Evolutionary conservation across 2,113 vertebrate genomes (phyloP), one percentile per base, ranked within the genome.

Genomic region (Vicugna pacos): DNA sequence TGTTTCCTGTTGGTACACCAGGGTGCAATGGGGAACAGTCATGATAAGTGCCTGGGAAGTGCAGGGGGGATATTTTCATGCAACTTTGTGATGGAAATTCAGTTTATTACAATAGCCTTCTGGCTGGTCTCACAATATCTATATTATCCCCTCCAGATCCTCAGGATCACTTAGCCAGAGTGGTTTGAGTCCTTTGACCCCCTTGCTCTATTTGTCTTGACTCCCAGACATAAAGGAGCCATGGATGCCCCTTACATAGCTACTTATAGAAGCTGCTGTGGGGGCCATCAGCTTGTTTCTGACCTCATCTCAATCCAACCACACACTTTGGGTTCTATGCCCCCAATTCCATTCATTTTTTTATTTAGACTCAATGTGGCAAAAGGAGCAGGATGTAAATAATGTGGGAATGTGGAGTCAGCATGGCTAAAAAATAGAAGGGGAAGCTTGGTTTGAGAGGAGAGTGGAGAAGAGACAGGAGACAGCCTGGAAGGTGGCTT

Each of bases 261-360:
- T 86, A 46, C 20, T 90, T 46, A 73, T 3, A 70, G 67, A 64
- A 58, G 58, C 22, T 87, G 14, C 48, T 32, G 26, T 19, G 81
- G 58, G 48, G 56, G 48, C 30, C 60, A 58, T 89, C 15, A 5
- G 72, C n/a, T 97, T 60, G 2, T 75, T 95, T 95, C 84, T 79
- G 60, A 95, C 17, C 4, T 14, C 35, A 92, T 83, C 42, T 95
- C 72, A 19, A 30, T 56, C 28, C 19, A 62, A 84, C 22, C 62
- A 79, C 30, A 77, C 16, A 82, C 32, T 48, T 26, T 50, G 75
- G 5, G 3, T 58, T 89, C 50, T 88, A 58, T 1, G 50, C 24
- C 17, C 38, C 46, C 52, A 88, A 82, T 82, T 67, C 67, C 11
- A 54, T 82, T 85, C 48, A 56, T n/a, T 82, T 46, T 79, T 95